A percentile compares a stretch with the other conserved stretches of the same genome.
phyloP scores from a whole-genome alignment of 2,113 vertebrate species.

The Noturus placidus region DNA sequence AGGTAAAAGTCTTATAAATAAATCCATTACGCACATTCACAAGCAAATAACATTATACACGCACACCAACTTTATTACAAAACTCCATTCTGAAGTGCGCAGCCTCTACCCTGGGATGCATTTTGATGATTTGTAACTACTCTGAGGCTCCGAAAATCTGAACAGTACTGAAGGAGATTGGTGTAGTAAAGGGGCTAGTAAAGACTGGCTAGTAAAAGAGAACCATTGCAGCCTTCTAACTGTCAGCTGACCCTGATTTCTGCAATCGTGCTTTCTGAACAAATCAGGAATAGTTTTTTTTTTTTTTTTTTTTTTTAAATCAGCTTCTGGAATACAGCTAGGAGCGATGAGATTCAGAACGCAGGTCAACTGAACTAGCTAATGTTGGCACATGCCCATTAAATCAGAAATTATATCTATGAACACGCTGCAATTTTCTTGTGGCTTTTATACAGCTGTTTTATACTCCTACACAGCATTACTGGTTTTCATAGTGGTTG shows the following conservation, averaged over 20 bases:
- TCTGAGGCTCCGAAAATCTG: too few relatives aligned
- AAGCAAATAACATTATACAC: neutral
- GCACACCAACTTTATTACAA: neutral
- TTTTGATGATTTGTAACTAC: neutral
- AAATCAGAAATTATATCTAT: neutral
- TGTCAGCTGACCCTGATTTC: neutral
- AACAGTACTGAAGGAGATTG: neutral
- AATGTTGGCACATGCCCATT: neutral
- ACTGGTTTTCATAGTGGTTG: neutral
- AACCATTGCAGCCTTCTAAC: neutral
- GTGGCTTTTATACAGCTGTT: neutral
- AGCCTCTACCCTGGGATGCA: neutral
- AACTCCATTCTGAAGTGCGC: neutral
- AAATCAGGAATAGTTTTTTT: neutral
- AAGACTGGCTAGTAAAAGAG: neutral
- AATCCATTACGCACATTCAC: neutral
- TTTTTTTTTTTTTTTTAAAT: neutral
- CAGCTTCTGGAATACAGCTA: neutral
- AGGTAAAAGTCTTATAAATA: neutral
- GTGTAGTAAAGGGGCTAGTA: neutral
- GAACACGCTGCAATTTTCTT: neutral
- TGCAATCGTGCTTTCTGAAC: neutral
- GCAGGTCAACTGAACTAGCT: neutral
- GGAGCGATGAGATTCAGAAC: neutral
- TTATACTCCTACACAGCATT: neutral